A percentile compares a stretch with the other conserved stretches of the same genome.
Evolutionary conservation across 1,140 invertebrate species (phyloP).

Genomic region (Galendromus occidentalis): DNA sequence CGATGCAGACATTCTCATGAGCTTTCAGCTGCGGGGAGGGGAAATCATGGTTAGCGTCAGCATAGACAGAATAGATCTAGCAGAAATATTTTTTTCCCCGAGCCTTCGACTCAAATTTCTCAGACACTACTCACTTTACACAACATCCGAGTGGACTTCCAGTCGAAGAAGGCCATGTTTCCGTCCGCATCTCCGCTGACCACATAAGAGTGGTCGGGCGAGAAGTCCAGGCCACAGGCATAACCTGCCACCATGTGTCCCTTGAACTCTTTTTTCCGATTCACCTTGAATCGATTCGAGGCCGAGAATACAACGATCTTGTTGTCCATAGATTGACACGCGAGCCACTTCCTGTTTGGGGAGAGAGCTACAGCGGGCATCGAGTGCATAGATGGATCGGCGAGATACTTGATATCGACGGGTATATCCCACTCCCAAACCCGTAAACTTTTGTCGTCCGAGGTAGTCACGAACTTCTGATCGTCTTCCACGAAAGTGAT

Average conservation of each 20-base stretch:
- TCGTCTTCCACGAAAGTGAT: conserved; percentile 99
- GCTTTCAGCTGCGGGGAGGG: conserved; percentile 45
- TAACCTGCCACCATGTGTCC: conserved; percentile 99
- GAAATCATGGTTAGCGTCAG: not conserved
- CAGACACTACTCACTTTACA: conserved; percentile 47
- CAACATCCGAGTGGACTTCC: conserved; percentile 94
- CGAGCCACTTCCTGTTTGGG: conserved; percentile 95
- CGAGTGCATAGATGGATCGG: conserved; percentile 98
- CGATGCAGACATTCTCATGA: conserved; percentile 90
- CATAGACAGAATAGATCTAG: no score
- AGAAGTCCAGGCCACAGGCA: conserved; percentile 90
- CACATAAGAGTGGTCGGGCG: conserved; percentile 87
- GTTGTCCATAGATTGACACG: conserved; percentile 98
- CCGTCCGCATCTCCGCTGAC: conserved; percentile 98
- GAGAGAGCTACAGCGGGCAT: conserved; percentile 87
- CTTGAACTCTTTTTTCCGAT: conserved; percentile 89
- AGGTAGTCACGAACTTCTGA: conserved; percentile 87
- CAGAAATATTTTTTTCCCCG: no score
- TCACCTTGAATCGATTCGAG: conserved; percentile 87
- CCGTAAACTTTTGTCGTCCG: conserved; percentile 92
- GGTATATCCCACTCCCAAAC: conserved; percentile 99
- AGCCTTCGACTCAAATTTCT: no score
- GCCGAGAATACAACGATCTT: conserved; percentile 96
- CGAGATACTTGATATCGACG: conserved; percentile 99
- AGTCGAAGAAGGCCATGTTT: conserved; percentile 97